phyloP scores from a whole-genome alignment of 2,888 invertebrate species.

The Ligdia adustata region DNA sequence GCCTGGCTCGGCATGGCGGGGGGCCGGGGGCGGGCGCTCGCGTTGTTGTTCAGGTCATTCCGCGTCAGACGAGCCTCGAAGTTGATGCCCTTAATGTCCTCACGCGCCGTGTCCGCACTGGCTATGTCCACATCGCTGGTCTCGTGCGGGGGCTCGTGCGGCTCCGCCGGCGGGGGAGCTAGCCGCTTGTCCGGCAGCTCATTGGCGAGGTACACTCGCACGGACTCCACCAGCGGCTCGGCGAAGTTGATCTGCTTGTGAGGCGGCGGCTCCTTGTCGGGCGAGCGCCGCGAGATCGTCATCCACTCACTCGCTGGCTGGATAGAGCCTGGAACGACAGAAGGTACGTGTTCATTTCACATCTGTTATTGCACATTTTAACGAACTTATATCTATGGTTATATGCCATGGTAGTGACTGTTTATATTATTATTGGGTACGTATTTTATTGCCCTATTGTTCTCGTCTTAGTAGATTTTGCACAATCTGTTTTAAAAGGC shows the following conservation, averaged over 20 bases:
- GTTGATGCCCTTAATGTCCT: slow-evolving; percentile 77
- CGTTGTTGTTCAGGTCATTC: slow-evolving; percentile 82
- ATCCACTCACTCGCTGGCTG: slow-evolving; percentile 81
- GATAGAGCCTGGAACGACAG: slow-evolving; percentile 70
- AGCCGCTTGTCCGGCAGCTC: slow-evolving; percentile 70
- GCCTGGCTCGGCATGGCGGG: slow-evolving; percentile 74
- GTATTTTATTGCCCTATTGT: too few species aligned
- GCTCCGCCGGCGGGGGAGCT: slow-evolving; percentile 44
- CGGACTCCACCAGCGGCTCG: slow-evolving; percentile 78
- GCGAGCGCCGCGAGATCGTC: slow-evolving; percentile 77
- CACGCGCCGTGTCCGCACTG: slow-evolving; percentile 60
- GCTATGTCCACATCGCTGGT: slow-evolving; percentile 75
- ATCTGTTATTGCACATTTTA: too few species aligned
- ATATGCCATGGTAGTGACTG: too few species aligned
- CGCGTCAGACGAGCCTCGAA: slow-evolving; percentile 72
- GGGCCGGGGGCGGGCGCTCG: slow-evolving; percentile 37
- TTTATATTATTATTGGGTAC: too few species aligned
- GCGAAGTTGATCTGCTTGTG: slow-evolving; percentile 71
- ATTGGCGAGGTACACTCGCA: slow-evolving; percentile 74
- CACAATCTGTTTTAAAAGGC: too few species aligned
- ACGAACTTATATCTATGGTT: too few species aligned
- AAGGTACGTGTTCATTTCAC: not conserved
- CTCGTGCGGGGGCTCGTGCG: slow-evolving; percentile 35
- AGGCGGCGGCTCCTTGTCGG: slow-evolving; percentile 70
- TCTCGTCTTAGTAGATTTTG: too few species aligned